Evolutionary conservation across 2,888 invertebrate genomes (phyloP).

Genomic region (Pyrrhosoma nymphula): DNA sequence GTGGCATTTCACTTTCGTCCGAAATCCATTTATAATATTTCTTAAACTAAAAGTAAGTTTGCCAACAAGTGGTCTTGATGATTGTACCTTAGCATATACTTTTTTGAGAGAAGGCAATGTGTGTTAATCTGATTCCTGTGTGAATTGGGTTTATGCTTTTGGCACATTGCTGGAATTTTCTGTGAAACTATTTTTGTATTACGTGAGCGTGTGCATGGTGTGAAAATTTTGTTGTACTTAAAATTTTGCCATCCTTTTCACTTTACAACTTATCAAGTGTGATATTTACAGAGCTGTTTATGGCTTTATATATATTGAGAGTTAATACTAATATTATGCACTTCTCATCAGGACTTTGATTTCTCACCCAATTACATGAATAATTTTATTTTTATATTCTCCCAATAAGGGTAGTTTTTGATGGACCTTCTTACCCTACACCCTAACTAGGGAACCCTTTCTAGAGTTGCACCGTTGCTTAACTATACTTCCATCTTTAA

Average conservation of each 20-base stretch:
- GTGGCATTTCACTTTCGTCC: background rate
- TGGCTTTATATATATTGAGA: conserved; percentile 19
- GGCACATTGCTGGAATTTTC: background rate
- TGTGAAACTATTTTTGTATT: conserved; percentile 2
- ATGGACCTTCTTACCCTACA: too few relatives aligned
- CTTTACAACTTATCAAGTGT: background rate
- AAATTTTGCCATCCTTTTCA: conserved; percentile 20
- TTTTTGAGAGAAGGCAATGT: background rate
- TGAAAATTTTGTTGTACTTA: background rate
- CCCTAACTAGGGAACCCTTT: too few relatives aligned
- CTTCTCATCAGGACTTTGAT: background rate
- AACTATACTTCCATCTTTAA: too few relatives aligned
- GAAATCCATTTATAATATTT: background rate
- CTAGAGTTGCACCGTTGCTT: too few relatives aligned
- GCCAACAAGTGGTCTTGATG: background rate
- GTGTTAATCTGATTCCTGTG: background rate
- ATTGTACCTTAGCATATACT: background rate
- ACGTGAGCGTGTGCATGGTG: background rate
- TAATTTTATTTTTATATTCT: too few relatives aligned
- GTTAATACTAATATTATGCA: background rate
- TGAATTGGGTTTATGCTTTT: background rate
- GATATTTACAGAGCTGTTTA: conserved; percentile 24
- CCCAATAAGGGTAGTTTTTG: too few relatives aligned
- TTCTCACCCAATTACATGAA: background rate
- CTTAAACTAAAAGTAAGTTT: background rate